Evolutionary conservation across 2,797 vertebrate genomes (phyloP).

Genomic region (Pteronotus mesoamericanus): DNA sequence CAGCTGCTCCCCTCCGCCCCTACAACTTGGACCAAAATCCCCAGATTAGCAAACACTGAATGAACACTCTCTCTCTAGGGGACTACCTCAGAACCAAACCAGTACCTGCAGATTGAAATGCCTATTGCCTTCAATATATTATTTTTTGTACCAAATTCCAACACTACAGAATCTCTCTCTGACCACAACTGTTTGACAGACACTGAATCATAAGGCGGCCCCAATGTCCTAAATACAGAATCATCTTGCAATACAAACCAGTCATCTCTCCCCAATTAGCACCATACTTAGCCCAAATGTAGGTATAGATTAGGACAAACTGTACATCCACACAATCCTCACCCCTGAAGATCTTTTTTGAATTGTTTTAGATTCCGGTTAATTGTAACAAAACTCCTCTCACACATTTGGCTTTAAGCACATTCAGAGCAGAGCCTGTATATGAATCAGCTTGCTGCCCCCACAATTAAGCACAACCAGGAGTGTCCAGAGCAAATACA

Average conservation of each 20-base stretch:
- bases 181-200: constrained; percentile 18
- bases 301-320: neutral
- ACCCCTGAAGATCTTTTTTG: neutral
- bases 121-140: neutral
- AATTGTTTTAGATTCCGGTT: constrained; percentile 29
- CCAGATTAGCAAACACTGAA: neutral
- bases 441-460: neutral
- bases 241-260: constrained; percentile 11
- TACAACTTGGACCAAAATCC: neutral
- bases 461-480: neutral
- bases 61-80: neutral
- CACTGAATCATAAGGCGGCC: neutral
- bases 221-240: neutral
- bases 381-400: neutral
- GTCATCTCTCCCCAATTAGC: neutral
- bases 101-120: neutral
- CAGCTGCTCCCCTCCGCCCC: neutral
- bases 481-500: constrained; percentile 8
- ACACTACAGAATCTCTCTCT: neutral
- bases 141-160: neutral
- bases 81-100: neutral
- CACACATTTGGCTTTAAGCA: neutral
- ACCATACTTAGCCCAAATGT: neutral
- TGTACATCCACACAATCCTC: neutral
- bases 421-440: neutral